Evolutionary conservation across 2,113 vertebrate species (phyloP), one percentile per base, ranked within the genome.

Genomic region (Notarius quadriscutis): DNA sequence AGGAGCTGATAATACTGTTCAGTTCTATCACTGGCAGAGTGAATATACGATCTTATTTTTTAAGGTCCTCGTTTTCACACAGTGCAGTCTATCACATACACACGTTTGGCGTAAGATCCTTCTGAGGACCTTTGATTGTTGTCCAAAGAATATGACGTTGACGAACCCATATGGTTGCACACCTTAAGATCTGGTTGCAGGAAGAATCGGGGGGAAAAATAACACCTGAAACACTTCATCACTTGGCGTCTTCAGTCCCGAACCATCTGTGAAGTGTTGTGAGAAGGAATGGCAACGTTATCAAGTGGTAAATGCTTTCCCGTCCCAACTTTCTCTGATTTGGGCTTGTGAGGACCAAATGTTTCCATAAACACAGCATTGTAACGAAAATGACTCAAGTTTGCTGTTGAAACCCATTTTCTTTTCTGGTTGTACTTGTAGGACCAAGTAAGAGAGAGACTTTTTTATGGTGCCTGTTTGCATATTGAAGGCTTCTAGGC

Each of bases 1-100:
- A 83, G 86, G 88, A 91, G 89, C 90, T 82, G 88, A 91, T 88
- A 91, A 69, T 58, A 71, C 67, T 67, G 74, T 84, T 85, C 88
- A 84, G 27, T 89, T 91, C 84, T 84, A 84, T 91, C 88, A 84
- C 15, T 51, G 51, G 20, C 75, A 84, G 77, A 71, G 50, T 84
- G 87, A 51, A 87, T 86, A 87, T 22, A 41, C 75, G 17, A 77
- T 82, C 60, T 79, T 81, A n/a, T 2, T 87, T 84, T 89, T 92
- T 90, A 91, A 67, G 81, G 2, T 57, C 74, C 50, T 77, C 55
- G 25, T 78, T 85, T 74, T 87, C 79, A 89, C 84, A 87, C 34
- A 87, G 84, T 20, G 41, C 41, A 20, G 11, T 71, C 20, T 11
- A 30, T 41, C 65, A 82, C 63, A 9, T 9, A 83, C 63, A n/a